Percentiles rank a stretch among this genome's conserved stretches.
phyloP scores from a whole-genome alignment of 2,113 vertebrate species.

The Natator depressus region DNA sequence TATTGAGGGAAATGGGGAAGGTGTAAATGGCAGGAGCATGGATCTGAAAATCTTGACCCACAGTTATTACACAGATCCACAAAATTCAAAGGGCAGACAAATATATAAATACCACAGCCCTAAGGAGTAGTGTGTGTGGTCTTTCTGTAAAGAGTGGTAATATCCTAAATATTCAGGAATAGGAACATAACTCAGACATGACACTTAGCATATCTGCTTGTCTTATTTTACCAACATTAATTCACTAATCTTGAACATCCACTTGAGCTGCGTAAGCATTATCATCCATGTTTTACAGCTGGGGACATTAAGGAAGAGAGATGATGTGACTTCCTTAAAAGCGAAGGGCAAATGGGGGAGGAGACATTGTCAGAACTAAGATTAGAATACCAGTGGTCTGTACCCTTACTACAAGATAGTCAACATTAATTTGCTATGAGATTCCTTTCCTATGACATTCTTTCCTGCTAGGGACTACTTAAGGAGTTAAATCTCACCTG shows the following conservation, averaged over 20 bases:
- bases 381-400: not conserved
- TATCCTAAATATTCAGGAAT: not conserved
- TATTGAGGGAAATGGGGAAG: not conserved
- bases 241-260: not conserved
- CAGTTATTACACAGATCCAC: not conserved
- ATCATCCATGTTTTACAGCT: not conserved
- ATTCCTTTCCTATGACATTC: not conserved
- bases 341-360: not conserved
- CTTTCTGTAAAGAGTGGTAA: not conserved
- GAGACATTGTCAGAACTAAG: not conserved
- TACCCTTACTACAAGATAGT: not conserved
- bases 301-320: not conserved
- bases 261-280: not conserved
- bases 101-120: not conserved
- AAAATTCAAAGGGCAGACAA: not conserved
- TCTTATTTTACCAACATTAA: not conserved
- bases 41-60: not conserved
- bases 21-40: not conserved
- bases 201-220: not conserved
- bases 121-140: not conserved
- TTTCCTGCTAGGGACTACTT: not conserved
- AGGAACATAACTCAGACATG: not conserved
- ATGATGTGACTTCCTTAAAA: not conserved
- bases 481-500: slow-evolving; percentile 42
- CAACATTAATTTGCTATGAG: not conserved